Evolutionary conservation across 2,113 vertebrate species (phyloP).

Genomic region (Delphinus delphis): DNA sequence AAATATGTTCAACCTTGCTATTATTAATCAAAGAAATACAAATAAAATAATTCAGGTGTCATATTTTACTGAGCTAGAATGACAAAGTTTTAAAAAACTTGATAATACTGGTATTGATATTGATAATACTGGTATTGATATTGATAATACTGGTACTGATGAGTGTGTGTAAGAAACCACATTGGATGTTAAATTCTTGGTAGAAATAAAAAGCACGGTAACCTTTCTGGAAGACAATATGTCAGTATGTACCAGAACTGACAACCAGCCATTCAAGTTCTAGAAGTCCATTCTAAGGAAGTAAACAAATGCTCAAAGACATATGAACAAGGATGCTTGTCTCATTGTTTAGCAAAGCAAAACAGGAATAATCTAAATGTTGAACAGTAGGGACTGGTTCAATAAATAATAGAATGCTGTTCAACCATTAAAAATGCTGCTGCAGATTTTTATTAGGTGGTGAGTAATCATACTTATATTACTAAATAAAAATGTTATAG

Average conservation of each 20-base stretch:
- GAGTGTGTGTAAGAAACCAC: background rate
- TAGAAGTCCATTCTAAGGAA: background rate
- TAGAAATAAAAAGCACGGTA: background rate
- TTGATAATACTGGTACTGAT: background rate
- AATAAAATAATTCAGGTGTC: background rate
- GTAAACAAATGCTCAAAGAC: background rate
- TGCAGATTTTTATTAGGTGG: background rate
- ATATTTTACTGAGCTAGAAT: too few relatives aligned
- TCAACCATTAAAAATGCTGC: background rate
- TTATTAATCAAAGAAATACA: too few relatives aligned
- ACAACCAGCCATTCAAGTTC: background rate
- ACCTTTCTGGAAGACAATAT: background rate
- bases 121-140: too few relatives aligned
- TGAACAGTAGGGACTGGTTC: background rate
- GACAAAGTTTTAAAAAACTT: too few relatives aligned
- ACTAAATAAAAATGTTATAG: background rate
- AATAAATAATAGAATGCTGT: background rate
- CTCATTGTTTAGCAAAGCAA: background rate
- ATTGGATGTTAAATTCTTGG: background rate
- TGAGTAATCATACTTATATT: background rate
- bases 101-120: too few relatives aligned
- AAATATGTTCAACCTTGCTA: too few relatives aligned
- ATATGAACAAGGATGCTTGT: background rate
- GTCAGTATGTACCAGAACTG: background rate
- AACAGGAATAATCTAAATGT: background rate